Conservation (phyloP, 2,888 invertebrate species). For the Urechis unicinctus region DNA sequence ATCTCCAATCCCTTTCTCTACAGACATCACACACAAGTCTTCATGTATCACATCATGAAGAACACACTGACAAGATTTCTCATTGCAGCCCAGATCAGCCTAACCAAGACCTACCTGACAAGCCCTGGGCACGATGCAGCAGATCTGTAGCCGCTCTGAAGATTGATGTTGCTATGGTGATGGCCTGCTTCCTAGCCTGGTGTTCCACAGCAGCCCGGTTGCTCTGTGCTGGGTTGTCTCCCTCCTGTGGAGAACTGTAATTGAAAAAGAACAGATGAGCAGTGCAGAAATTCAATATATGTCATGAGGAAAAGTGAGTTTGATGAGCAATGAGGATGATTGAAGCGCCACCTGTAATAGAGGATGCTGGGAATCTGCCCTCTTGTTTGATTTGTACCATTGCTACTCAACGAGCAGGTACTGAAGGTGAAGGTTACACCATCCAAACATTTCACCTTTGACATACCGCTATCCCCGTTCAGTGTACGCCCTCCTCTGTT, state of each 20-base stretch:
- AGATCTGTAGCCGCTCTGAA: constrained; percentile 72
- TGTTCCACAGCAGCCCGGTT: constrained; percentile 59
- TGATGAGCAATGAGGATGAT: neutral
- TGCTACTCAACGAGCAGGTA: constrained; percentile 86
- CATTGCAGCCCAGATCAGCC: neutral
- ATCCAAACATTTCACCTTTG: constrained; percentile 83
- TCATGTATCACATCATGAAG: neutral
- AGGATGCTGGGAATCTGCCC: constrained; percentile 91
- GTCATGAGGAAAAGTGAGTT: neutral
- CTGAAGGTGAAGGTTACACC: constrained; percentile 85
- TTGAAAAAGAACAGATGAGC: neutral
- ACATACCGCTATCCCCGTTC: constrained; percentile 88
- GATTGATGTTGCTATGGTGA: constrained; percentile 71
- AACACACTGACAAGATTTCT: neutral
- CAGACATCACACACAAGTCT: constrained; percentile 10
- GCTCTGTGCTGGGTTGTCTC: constrained; percentile 56
- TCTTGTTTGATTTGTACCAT: constrained; percentile 89
- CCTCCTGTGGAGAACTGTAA: constrained; percentile 58
- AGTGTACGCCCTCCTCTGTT: constrained; percentile 88
- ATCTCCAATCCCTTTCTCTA: constrained; percentile 37
- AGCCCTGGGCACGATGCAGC: constrained; percentile 67
- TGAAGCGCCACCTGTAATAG: constrained; percentile 66
- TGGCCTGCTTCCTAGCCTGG: constrained; percentile 65
- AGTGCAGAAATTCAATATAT: neutral
- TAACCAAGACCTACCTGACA: constrained; percentile 14